Evolutionary conservation across 2,888 invertebrate genomes (phyloP), one percentile per base, ranked within the genome.

Genomic region (Parnassius smintheus): DNA sequence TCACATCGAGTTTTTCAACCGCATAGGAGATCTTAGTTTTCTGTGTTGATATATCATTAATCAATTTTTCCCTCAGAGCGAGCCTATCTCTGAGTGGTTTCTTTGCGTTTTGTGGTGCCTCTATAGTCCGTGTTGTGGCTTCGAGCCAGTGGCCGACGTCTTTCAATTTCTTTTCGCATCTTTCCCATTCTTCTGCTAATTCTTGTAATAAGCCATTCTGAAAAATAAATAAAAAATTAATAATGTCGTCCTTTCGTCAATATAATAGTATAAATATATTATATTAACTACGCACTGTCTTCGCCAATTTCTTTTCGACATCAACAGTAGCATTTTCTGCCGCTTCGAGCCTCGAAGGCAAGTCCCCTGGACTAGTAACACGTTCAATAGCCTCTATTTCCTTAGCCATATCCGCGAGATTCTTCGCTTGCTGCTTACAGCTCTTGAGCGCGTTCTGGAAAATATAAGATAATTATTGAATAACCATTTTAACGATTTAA

Each of bases 131-230:
- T 70, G 94, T 93, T 9, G 97, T 95, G 77, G 97, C 97, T 66
- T 98, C 98, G 72, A 98, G 94, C 98, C 98, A 98, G 70, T 93
- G 93, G 66, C 95, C 95, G 54, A 97, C 96, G 73, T 98, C 98
- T 83, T 96, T 96, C 83, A 98, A 94, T 85, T 98, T 98, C 83
- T 94, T 96, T 86, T 98, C 98, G 87, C 98, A 98, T 85, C 98
- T 96, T 82, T 98, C 98, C 97, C 98, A 98, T 91, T 98, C 98
- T 82, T 98, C 98, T 56, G 96, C 95, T 59, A 97, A 95, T 89
- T 98, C 98, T 93, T 97, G 96, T 65, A 98, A 93, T 72, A 97
- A 89, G 54, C 96, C 96, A 81, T 96, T 96, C 97, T 97, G 86
- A 67, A 93, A 93, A 70, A 62, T 13, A 11, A 70, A 56, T 69